Evolutionary conservation across 2,888 invertebrate species (phyloP), one percentile per base, ranked within the genome.

Genomic region (Synergus japonicus): DNA sequence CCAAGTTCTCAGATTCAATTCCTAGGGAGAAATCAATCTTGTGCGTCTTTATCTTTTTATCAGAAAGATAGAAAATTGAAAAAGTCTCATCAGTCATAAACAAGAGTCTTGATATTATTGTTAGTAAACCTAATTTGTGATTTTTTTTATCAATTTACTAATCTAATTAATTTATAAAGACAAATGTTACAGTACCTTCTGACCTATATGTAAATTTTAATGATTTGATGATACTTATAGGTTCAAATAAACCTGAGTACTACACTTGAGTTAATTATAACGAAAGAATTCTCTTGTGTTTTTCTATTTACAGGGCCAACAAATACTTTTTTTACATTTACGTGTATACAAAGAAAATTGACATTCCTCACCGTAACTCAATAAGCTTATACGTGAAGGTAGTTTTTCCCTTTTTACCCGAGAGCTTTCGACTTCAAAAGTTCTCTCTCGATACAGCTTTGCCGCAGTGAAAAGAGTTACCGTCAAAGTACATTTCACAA

Each of bases 401-500:
- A 69, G 29, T 69, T 69, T 69, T 69, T 58, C 49, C 49, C 49
- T 69, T 69, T 69, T 37, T 69, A 22, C 69, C 49, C 29, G 29
- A 49, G 69, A 69, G 69, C 69, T 69, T 69, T 69, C 49, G 49
- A 69, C 69, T 69, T 69, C 49, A 69, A 69, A 69, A 69, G 49
- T 69, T 65, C 41, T 65, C 69, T 49, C 49, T 8, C 69, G 49
- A 69, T 49, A 69, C 69, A 49, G 69, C 69, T 69, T 69, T 49
- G 15, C 49, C 22, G n/a, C 69, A 69, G 49, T 69, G 69, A 69
- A 69, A 69, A 69, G 69, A 69, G 49, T 69, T 69, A n/a, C 49
- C 49, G 69, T 69, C 69, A 69, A 69, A 69, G 69, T 69, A 69
- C 49, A 69, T 69, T 69, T 69, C 69, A 69, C 69, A 69, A 69